Percentiles rank a stretch among this genome's conserved stretches.
Evolutionary conservation across 1,140 invertebrate genomes (phyloP).

Genomic region (Philaenus spumarius): DNA sequence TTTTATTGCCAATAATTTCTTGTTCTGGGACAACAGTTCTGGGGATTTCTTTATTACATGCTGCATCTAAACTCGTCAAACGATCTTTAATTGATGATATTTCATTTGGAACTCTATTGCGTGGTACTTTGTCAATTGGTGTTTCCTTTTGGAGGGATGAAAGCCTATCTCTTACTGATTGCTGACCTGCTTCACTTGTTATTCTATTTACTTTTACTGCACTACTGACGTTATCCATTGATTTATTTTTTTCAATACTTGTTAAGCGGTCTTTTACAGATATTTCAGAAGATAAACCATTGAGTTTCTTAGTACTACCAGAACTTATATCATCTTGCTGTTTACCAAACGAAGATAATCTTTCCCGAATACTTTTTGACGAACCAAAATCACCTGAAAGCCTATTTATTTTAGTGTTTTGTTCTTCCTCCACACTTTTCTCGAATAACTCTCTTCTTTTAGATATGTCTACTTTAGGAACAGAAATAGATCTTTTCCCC

Average conservation of each 20-base stretch:
- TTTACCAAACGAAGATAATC: slow-evolving; percentile 57
- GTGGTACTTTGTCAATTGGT: too few species aligned
- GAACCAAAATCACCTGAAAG: slow-evolving; percentile 48
- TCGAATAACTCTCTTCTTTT: slow-evolving; percentile 78
- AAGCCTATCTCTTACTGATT: slow-evolving; percentile 39
- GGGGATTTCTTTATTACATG: slow-evolving; percentile 44
- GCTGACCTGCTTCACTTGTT: slow-evolving; percentile 15
- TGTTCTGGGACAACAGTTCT: slow-evolving; percentile 32
- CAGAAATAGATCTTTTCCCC: slow-evolving; percentile 46
- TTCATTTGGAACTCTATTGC: too few species aligned
- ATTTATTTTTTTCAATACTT: slow-evolving; percentile 25
- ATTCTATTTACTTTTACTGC: slow-evolving; percentile 3
- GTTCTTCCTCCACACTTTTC: slow-evolving; percentile 32
- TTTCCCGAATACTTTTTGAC: slow-evolving; percentile 61
- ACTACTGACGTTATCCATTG: slow-evolving; percentile 11
- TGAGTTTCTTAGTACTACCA: slow-evolving; percentile 33
- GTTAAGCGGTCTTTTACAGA: slow-evolving; percentile 30
- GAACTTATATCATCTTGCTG: slow-evolving; percentile 31
- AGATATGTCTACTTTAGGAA: slow-evolving; percentile 72
- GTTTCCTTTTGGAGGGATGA: slow-evolving; percentile 36
- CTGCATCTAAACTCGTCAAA: slow-evolving; percentile 45
- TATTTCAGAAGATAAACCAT: slow-evolving; percentile 25
- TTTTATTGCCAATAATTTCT: too few species aligned
- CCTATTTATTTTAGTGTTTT: slow-evolving; percentile 18
- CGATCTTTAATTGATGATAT: slow-evolving; percentile 44